Evolutionary conservation across 2,113 vertebrate species (phyloP).

Genomic region (Irena cyanogastra): DNA sequence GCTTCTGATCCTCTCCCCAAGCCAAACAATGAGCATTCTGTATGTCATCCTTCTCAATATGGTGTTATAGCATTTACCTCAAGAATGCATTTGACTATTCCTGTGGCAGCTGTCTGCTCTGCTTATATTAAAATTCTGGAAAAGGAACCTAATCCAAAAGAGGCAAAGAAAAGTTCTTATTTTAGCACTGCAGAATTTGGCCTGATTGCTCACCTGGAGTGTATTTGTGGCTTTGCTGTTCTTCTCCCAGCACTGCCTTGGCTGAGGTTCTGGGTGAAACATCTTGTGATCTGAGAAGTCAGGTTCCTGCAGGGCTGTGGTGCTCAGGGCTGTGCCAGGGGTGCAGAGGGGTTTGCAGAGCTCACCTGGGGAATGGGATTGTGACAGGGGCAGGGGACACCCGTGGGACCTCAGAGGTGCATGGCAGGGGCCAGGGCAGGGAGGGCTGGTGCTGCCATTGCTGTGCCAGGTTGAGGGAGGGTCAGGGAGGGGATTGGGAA

Average conservation of each 20-base stretch:
- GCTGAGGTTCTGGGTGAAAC: background rate
- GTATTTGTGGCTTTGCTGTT: background rate
- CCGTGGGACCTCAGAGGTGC: background rate
- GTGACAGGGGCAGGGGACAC: background rate
- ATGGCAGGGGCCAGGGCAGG: rapidly evolving
- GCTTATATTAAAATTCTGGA: background rate
- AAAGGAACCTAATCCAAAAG: background rate
- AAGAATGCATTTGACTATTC: background rate
- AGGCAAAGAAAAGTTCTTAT: background rate
- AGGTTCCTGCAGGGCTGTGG: background rate
- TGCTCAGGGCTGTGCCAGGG: background rate
- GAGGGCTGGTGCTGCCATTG: background rate
- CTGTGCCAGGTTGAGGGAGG: background rate
- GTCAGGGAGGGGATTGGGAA: rapidly evolving
- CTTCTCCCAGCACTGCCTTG: background rate
- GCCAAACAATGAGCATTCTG: background rate
- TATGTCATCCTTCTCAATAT: background rate
- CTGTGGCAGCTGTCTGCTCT: background rate
- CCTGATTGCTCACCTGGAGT: background rate
- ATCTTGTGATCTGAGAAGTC: background rate
- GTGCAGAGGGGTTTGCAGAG: background rate
- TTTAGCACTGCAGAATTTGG: background rate
- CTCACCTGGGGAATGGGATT: background rate
- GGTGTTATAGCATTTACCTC: background rate
- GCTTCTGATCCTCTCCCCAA: background rate